phyloP scores from a whole-genome alignment of 2,113 vertebrate species.

The Lutjanus erythropterus region DNA sequence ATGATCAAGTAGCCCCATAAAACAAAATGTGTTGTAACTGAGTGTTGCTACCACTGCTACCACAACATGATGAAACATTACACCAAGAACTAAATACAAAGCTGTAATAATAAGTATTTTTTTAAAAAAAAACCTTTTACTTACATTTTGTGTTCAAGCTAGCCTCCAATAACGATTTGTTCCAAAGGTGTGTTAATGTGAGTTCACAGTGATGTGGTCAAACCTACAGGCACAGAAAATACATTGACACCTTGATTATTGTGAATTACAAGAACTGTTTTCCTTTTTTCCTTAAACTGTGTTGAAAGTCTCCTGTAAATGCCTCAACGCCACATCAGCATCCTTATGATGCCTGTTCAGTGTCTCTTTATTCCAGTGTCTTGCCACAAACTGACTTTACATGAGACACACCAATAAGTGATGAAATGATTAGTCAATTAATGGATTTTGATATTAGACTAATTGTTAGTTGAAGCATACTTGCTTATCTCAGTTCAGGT shows the following conservation, averaged over 20 bases:
- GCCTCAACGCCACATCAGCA: neutral
- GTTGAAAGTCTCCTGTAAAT: neutral
- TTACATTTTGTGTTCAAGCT: constrained; percentile 58
- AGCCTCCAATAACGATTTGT: constrained; percentile 7
- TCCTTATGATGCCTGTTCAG: neutral
- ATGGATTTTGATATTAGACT: neutral
- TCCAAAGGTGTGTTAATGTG: constrained; percentile 28
- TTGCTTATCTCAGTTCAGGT: neutral
- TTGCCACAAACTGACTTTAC: neutral
- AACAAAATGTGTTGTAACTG: neutral
- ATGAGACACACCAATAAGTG: neutral
- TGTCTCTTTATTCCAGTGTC: neutral
- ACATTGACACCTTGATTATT: neutral
- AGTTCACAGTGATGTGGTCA: constrained; percentile 83
- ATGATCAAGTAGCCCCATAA: neutral
- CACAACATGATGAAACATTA: neutral
- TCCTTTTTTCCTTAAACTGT: neutral
- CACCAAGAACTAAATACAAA: neutral
- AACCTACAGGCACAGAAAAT: constrained; percentile 58
- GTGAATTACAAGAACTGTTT: neutral
- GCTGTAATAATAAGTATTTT: too few species aligned
- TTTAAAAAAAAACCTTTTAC: constrained; percentile 30
- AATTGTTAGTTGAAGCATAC: neutral
- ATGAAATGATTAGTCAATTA: neutral
- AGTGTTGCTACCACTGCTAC: neutral